phyloP scores from a whole-genome alignment of 2,113 vertebrate genomes.

The Sinosuthora webbiana region DNA sequence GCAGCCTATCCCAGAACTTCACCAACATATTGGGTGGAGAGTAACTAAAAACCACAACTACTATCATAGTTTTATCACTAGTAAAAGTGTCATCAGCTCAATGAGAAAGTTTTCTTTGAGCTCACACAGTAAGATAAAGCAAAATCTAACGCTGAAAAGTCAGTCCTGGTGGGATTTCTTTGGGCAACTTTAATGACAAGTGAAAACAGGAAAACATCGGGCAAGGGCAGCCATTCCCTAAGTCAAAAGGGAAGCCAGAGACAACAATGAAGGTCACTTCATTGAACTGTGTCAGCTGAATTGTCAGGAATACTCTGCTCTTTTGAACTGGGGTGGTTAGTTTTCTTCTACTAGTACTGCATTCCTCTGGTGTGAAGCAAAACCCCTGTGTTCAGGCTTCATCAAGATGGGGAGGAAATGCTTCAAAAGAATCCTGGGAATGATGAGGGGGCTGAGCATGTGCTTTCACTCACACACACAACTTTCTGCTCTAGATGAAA shows the following conservation, averaged over 20 bases:
- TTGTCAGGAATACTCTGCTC: neutral
- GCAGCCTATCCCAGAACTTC: neutral
- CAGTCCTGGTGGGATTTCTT: neutral
- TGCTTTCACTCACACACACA: neutral
- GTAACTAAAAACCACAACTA: neutral
- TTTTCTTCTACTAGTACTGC: neutral
- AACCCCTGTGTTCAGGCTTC: neutral
- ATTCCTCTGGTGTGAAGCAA: neutral
- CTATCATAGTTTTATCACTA: neutral
- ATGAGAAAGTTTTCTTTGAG: neutral
- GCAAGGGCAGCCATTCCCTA: neutral
- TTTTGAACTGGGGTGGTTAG: neutral
- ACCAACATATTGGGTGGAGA: neutral
- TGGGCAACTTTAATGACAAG: neutral
- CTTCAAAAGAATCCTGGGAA: slow-evolving; percentile 8
- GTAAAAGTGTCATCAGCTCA: neutral
- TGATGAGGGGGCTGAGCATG: neutral
- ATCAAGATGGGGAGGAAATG: neutral
- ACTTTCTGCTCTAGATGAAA: neutral
- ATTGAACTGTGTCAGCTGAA: neutral
- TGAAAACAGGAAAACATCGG: neutral
- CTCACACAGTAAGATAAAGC: neutral
- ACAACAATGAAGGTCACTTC: neutral
- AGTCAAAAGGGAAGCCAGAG: neutral
- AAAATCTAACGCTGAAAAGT: neutral